These are phyloP conservation scores for Meloe dianella DNA, from an alignment of 2,888 invertebrate species.

Conservation along the genomic window DNA sequence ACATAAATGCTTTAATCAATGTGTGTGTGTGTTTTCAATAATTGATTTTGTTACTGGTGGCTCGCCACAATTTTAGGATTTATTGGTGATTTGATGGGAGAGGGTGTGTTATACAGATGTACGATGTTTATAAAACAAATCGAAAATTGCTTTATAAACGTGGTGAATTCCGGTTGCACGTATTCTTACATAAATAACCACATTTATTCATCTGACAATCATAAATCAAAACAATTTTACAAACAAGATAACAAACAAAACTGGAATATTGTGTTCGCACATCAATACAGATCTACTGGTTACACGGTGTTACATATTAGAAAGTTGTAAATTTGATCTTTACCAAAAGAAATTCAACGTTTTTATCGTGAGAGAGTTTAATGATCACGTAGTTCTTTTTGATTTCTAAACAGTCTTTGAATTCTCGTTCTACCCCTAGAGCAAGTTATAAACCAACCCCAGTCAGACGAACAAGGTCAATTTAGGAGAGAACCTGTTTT, in stretches of 20 bases:
- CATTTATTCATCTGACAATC: slow-evolving; percentile 20
- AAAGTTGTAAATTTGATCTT: neutral
- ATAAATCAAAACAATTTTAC: slow-evolving; percentile 22
- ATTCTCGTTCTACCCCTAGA: neutral
- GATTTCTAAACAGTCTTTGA: slow-evolving; percentile 4
- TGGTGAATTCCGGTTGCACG: neutral
- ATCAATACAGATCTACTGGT: neutral
- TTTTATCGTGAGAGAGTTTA: neutral
- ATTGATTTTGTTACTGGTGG: neutral
- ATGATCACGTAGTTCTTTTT: neutral
- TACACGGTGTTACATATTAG: neutral
- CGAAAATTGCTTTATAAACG: slow-evolving; percentile 6
- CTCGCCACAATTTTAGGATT: neutral
- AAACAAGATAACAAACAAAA: slow-evolving; percentile 9
- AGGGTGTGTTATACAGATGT: neutral
- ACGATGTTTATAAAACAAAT: neutral
- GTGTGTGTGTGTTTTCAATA: neutral
- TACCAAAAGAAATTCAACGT: neutral
- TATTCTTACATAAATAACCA: slow-evolving; percentile 14
- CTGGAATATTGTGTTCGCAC: neutral
- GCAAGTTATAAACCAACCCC: neutral
- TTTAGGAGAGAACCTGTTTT: slow-evolving; percentile 23
- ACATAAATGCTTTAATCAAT: neutral
- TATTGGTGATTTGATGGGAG: neutral
- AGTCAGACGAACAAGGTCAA: neutral